Evolutionary conservation across 2,113 vertebrate genomes (phyloP).

Genomic region (Capreolus pygargus): DNA sequence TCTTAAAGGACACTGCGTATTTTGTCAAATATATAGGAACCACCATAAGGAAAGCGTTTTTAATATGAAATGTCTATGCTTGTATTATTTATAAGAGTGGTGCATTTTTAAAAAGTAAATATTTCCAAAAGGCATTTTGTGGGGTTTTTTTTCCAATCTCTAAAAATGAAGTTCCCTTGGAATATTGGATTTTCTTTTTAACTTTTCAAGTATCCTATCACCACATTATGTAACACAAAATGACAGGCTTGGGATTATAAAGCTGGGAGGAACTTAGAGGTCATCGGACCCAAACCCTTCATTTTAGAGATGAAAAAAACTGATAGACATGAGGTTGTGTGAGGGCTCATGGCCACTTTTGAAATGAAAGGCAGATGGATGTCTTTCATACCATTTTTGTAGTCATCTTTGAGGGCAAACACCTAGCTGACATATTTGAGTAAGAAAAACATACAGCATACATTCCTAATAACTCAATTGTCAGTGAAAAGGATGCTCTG

Average conservation of each 20-base stretch:
- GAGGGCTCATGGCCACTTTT: neutral
- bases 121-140: neutral
- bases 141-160: neutral
- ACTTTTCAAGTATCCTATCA: constrained; percentile 6
- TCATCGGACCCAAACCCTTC: neutral
- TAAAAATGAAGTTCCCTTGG: constrained; percentile 11
- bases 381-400: neutral
- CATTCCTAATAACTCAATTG: neutral
- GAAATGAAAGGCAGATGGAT: neutral
- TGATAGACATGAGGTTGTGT: neutral
- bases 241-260: neutral
- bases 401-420: neutral
- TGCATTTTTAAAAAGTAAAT: neutral
- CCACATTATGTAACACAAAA: neutral
- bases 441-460: neutral
- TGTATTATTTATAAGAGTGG: neutral
- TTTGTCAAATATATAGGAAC: neutral
- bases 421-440: neutral
- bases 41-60: neutral
- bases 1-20: neutral
- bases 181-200: neutral
- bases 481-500: neutral
- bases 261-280: neutral
- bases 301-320: neutral
- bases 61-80: neutral